Evolutionary conservation across 2,113 vertebrate genomes (phyloP).

Genomic region (Solea senegalensis): DNA sequence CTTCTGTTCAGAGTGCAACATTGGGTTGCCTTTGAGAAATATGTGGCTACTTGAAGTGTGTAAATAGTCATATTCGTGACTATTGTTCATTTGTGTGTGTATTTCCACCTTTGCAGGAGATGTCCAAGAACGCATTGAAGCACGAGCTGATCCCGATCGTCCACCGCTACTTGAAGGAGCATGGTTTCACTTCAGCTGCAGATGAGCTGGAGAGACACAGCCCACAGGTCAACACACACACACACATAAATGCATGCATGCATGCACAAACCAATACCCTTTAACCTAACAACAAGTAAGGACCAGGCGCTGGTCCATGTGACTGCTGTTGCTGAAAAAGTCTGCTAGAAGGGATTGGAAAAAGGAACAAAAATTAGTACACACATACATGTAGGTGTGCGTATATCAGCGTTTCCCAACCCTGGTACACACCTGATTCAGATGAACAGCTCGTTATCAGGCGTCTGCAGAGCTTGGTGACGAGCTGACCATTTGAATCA

Average conservation of each 20-base stretch:
- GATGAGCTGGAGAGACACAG: conserved; percentile 73
- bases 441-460: too few relatives aligned
- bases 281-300: too few relatives aligned
- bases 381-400: too few relatives aligned
- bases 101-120: conserved; percentile 18
- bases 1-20: conserved; percentile 60
- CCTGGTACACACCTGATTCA: too few relatives aligned
- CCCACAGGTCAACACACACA: conserved; percentile 70
- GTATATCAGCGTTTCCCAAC: too few relatives aligned
- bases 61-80: neutral
- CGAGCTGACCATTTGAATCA: too few relatives aligned
- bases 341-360: too few relatives aligned
- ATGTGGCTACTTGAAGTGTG: conserved; percentile 26
- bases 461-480: too few relatives aligned
- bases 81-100: neutral
- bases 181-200: conserved; percentile 79
- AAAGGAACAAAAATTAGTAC: too few relatives aligned
- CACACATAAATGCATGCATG: neutral
- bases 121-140: conserved; percentile 67
- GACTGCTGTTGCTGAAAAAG: too few relatives aligned
- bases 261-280: too few relatives aligned
- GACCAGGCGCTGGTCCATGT: too few relatives aligned
- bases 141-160: conserved; percentile 72
- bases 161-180: conserved; percentile 75
- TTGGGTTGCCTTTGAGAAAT: neutral